A percentile compares a stretch with the other conserved stretches of the same genome.
Evolutionary conservation across 2,113 vertebrate species (phyloP).

Genomic region (Crotalus horridus): DNA sequence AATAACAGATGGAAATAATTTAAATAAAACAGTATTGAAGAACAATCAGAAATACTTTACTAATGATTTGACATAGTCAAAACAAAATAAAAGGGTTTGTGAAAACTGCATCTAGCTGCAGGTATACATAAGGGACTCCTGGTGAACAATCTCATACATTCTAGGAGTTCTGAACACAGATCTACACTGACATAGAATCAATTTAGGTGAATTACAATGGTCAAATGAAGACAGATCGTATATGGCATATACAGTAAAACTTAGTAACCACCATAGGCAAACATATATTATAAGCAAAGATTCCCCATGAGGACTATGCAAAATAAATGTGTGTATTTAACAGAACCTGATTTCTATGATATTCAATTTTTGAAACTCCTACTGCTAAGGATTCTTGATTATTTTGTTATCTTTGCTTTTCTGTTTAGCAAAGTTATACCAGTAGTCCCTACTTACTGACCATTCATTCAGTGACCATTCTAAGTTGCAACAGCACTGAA

Average conservation of each 20-base stretch:
- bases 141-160: neutral
- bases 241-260: neutral
- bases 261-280: constrained; percentile 1
- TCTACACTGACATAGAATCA: neutral
- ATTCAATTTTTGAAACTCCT: neutral
- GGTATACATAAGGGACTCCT: neutral
- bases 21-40: neutral
- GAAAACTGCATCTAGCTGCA: neutral
- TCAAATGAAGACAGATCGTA: neutral
- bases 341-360: constrained; percentile 5
- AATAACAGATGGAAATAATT: neutral
- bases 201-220: neutral
- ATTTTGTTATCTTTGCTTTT: neutral
- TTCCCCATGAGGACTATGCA: constrained; percentile 17
- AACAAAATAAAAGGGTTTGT: neutral
- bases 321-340: neutral
- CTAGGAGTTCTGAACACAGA: neutral
- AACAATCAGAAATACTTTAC: neutral
- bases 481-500: neutral
- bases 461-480: neutral
- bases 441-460: neutral
- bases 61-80: neutral
- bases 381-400: neutral
- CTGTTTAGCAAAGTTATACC: neutral
- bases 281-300: neutral